Evolutionary conservation across 30 jellyfish, hydroid and myxozoan species (phyloP).

Genomic region (Pseudorhiza aurosa): DNA sequence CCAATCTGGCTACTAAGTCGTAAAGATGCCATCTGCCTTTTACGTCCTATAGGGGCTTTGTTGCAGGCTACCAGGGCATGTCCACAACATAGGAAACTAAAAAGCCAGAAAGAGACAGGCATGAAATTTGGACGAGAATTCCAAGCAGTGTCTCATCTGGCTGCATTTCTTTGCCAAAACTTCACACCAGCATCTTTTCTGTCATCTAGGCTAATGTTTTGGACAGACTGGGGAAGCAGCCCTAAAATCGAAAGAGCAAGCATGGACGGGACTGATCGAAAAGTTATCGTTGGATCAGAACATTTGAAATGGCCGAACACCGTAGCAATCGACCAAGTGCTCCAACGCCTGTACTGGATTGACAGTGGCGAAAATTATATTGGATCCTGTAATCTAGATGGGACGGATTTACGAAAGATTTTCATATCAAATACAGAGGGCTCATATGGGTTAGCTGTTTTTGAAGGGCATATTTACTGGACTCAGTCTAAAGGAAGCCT

Average conservation of each 20-base stretch:
- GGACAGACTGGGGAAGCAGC: conserved; percentile 89
- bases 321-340: conserved; percentile 75
- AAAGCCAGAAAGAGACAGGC: too few species aligned
- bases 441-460: conserved; percentile 87
- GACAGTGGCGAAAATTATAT: conserved; percentile 68
- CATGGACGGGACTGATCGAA: conserved; percentile 87
- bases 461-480: conserved; percentile 90
- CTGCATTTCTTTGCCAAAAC: too few species aligned
- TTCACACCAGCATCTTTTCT: conserved; percentile 11
- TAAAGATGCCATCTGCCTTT: too few species aligned
- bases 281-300: conserved; percentile 45
- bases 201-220: conserved; percentile 64
- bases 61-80: too few species aligned
- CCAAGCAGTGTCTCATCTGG: too few species aligned
- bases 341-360: conserved; percentile 83
- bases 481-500: conserved; percentile 70
- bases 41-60: too few species aligned
- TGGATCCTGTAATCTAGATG: conserved; percentile 88
- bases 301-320: conserved; percentile 79
- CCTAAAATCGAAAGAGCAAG: conserved; percentile 90
- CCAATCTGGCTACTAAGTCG: too few species aligned
- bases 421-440: conserved; percentile 42
- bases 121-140: too few species aligned
- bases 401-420: conserved; percentile 58
- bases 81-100: too few species aligned